Evolutionary conservation across 1,140 invertebrate species (phyloP), one percentile per base, ranked within the genome.

Genomic region (Teleopsis dalmanni): DNA sequence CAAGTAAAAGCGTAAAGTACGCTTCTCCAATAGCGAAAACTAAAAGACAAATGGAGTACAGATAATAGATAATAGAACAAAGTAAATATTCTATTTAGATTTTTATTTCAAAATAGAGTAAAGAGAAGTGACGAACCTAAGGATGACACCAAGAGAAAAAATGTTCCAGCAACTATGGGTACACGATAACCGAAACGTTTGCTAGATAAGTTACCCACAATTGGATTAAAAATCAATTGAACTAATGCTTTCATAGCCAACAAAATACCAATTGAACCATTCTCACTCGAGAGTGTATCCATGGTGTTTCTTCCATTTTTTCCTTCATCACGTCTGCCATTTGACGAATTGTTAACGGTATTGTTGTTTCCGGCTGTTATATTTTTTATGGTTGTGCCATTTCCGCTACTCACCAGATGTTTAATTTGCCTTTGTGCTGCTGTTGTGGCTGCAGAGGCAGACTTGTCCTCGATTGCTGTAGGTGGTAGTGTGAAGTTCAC

Each of bases 241-340:
- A 93, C 81, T 29, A 93, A 72, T 23, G 91, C 88, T 74, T 93
- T 92, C 22, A 87, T 88, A 31, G 89, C 88, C 51, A 93, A 77
- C 52, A 95, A 72, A 13, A 91, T 67, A 16, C 89, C 90, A 25
- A 93, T 80, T 57, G 81, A 75, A 6, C 83, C 81, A 65, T 90
- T 89, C 62, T 88, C 86, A 57, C 55, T 71, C 14, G 50, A 52
- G 56, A 54, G 45, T 47, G 10, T 48, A 9, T 44, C 35, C 34
- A 59, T 49, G 26, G 47, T 48, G 38, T 58, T 61, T 11, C 59
- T 37, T 4, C 47, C 34, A 31, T 48, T 35, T 53, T 53, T 40
- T 48, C 55, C 13, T 18, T 31, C 27, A 23, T n/a, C 14, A 19
- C 3, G n/a, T 29, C 29, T 38, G 14, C 26, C 25, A 11, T 19